Evolutionary conservation across 2,797 vertebrate species (phyloP).

Genomic region (Sebastes jordani): DNA sequence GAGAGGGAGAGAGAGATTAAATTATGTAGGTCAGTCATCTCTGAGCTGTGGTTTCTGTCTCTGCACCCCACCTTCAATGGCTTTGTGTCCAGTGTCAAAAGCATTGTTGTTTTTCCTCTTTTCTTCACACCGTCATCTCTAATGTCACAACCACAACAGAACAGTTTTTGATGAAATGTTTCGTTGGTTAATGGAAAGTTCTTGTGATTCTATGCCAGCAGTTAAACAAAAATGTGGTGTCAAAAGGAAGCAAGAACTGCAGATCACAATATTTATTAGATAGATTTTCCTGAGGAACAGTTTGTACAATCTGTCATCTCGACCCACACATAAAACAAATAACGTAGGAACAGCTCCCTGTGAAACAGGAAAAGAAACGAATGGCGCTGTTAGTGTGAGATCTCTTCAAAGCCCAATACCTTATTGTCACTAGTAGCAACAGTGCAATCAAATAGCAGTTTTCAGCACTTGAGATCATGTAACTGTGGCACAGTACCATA

Average conservation of each 20-base stretch:
- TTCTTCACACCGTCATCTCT: conserved; percentile 12
- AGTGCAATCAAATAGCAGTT: neutral
- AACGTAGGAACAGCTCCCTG: neutral
- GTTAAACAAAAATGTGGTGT: conserved; percentile 16
- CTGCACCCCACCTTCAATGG: conserved; percentile 18
- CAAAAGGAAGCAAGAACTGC: conserved; percentile 1
- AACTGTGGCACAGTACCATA: neutral
- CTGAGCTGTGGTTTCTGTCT: conserved; percentile 22
- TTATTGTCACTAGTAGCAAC: neutral
- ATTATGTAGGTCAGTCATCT: conserved; percentile 60
- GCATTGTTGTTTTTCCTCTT: conserved; percentile 13
- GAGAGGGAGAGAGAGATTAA: conserved; percentile 37
- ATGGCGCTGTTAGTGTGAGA: neutral
- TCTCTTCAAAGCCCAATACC: neutral
- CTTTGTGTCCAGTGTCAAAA: neutral
- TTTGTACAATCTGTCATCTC: conserved; percentile 1
- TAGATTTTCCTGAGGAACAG: conserved; percentile 7
- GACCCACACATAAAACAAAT: neutral
- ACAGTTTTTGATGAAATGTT: conserved; percentile 30
- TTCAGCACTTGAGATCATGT: neutral
- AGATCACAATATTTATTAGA: conserved; percentile 11
- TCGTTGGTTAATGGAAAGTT: conserved; percentile 57
- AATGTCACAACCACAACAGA: neutral
- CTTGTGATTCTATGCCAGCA: conserved; percentile 39
- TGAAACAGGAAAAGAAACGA: neutral